Percentiles rank a stretch among this genome's conserved stretches.
These are phyloP conservation scores for Eupithecia centaureata DNA, from an alignment of 2,888 invertebrate genomes.

Conservation along the genomic window DNA sequence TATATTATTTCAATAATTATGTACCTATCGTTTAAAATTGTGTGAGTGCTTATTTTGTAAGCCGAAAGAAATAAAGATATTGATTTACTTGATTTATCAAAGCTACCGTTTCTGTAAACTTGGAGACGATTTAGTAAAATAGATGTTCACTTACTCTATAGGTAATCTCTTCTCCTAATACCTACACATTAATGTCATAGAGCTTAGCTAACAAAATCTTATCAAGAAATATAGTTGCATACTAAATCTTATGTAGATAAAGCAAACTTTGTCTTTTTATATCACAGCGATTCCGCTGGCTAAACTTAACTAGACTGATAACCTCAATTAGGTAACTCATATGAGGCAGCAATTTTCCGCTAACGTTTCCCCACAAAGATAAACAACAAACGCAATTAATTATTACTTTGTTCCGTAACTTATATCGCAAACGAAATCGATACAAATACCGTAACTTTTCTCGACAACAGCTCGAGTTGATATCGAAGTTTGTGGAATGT, in stretches of 20 bases:
- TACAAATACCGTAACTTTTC: conserved; percentile 68
- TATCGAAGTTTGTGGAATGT: conserved; percentile 17
- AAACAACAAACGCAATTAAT: conserved; percentile 63
- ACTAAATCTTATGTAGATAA: neutral
- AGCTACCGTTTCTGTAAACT: neutral
- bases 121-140: no score
- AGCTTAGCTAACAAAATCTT: no score
- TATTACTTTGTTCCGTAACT: conserved; percentile 56
- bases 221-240: neutral
- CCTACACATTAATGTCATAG: no score
- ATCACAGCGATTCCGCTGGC: neutral
- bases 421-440: conserved; percentile 61
- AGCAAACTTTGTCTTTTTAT: neutral
- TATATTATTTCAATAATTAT: no score
- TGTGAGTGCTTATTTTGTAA: no score
- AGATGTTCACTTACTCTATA: neutral
- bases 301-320: neutral
- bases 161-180: no score
- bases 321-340: conserved; percentile 15
- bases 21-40: no score
- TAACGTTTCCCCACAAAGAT: conserved; percentile 36
- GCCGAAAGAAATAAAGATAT: no score
- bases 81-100: no score
- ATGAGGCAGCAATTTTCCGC: conserved; percentile 16
- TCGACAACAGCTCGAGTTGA: conserved; percentile 33